phyloP scores from a whole-genome alignment of 35 echinoderm and acorn worm species.

The Heliocidaris tuberculata region DNA sequence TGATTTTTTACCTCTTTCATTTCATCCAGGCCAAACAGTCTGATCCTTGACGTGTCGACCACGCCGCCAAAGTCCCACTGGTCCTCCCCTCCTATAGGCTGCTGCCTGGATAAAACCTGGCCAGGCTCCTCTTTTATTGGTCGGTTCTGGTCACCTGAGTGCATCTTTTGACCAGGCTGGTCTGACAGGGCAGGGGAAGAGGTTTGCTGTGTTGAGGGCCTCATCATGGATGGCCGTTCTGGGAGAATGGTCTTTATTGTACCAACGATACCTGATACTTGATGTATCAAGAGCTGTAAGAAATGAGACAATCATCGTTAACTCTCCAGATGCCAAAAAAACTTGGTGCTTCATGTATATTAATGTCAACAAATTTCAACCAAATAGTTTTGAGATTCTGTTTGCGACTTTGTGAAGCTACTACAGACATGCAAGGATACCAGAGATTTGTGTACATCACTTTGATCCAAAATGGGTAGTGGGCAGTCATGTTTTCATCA shows the following conservation, averaged over 20 bases:
- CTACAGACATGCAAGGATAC: no score
- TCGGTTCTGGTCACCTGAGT: not conserved
- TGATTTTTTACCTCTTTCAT: conserved; percentile 8
- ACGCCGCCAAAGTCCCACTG: not conserved
- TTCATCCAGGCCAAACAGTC: conserved; percentile 40
- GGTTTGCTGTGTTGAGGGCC: not conserved
- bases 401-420: no score
- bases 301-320: not conserved
- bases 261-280: conserved; percentile 21
- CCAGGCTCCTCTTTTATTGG: not conserved
- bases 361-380: no score
- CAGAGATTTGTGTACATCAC: no score
- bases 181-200: not conserved
- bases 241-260: conserved; percentile 7
- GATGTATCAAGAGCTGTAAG: not conserved
- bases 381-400: no score
- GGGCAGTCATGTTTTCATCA: no score
- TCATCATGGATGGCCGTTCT: not conserved
- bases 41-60: not conserved
- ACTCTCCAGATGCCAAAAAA: no score
- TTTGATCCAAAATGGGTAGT: no score
- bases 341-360: no score
- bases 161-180: not conserved
- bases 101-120: not conserved
- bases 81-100: not conserved